Conservation (phyloP, 2,888 invertebrate species). For the Thecocarcelia acutangulata region DNA sequence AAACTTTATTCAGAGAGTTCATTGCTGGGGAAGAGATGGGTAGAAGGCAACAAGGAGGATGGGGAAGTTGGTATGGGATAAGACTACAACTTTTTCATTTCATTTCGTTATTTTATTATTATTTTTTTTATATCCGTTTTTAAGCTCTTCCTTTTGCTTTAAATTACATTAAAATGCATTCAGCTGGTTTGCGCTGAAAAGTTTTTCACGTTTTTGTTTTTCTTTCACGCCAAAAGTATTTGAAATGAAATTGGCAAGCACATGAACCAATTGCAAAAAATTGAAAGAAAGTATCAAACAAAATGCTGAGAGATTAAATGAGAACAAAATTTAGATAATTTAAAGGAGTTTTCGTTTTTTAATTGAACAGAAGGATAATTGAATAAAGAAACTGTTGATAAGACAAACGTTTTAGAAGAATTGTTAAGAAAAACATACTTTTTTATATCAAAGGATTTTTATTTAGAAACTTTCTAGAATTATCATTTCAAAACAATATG, state of each 20-base stretch:
- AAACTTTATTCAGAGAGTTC: too few species aligned
- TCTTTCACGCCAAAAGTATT: background rate
- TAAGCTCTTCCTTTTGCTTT: conserved; percentile 42
- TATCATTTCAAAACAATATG: too few species aligned
- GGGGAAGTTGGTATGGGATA: too few species aligned
- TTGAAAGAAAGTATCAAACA: conserved; percentile 19
- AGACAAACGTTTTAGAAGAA: background rate
- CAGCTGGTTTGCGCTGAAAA: conserved; percentile 63
- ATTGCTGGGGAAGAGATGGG: too few species aligned
- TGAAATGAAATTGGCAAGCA: conserved; percentile 30
- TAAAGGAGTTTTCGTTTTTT: background rate
- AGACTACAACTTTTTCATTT: conserved; percentile 36
- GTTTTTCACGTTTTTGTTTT: conserved; percentile 45
- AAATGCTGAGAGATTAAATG: conserved; percentile 5
- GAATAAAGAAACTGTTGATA: background rate
- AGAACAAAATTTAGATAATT: background rate
- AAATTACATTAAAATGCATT: conserved; percentile 69
- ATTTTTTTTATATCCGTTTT: conserved; percentile 31
- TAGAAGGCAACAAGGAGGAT: too few species aligned
- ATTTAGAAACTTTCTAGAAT: too few species aligned
- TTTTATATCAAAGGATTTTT: too few species aligned
- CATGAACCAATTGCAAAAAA: conserved; percentile 23
- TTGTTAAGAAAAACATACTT: background rate
- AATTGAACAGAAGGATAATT: conserved; percentile 1
- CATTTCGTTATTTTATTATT: conserved; percentile 42